Evolutionary conservation across 2,797 vertebrate species (phyloP).

Genomic region (Ctenopoma multispine): DNA sequence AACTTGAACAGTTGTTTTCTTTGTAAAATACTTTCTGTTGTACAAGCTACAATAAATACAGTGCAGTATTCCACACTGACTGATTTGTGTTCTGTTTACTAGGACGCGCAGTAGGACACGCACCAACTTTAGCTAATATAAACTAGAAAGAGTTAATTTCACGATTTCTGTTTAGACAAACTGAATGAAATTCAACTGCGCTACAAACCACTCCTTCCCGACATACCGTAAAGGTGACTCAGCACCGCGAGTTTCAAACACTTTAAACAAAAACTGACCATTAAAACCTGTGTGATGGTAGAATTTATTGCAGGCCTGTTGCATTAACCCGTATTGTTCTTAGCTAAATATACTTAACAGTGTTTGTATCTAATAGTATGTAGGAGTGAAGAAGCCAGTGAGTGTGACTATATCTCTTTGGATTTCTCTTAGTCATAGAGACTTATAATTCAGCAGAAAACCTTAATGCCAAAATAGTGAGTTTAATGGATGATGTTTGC

Average conservation of each 20-base stretch:
- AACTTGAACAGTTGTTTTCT: slow-evolving; percentile 6
- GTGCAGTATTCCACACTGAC: neutral
- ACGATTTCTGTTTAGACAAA: too few species aligned
- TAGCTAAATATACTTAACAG: neutral
- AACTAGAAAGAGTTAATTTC: too few species aligned
- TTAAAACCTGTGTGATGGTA: neutral
- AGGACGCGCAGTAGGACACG: too few species aligned
- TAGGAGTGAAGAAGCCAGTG: neutral
- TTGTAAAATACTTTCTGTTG: neutral
- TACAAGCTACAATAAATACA: neutral
- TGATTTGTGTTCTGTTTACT: too few species aligned
- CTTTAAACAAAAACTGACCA: slow-evolving; percentile 12
- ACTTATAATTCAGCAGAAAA: slow-evolving; percentile 17
- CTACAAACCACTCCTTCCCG: neutral
- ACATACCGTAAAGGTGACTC: neutral
- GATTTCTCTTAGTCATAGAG: neutral
- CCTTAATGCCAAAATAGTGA: slow-evolving; percentile 2
- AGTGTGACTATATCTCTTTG: neutral
- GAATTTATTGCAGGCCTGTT: slow-evolving; percentile 6
- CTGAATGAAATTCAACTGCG: neutral
- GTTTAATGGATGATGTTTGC: neutral
- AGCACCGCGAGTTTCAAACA: neutral
- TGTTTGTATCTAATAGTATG: neutral
- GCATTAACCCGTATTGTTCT: slow-evolving; percentile 5
- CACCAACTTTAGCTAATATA: neutral